These are phyloP conservation scores for Aphrophora alni DNA, from an alignment of 2,888 invertebrate species.

Conservation along the genomic window DNA sequence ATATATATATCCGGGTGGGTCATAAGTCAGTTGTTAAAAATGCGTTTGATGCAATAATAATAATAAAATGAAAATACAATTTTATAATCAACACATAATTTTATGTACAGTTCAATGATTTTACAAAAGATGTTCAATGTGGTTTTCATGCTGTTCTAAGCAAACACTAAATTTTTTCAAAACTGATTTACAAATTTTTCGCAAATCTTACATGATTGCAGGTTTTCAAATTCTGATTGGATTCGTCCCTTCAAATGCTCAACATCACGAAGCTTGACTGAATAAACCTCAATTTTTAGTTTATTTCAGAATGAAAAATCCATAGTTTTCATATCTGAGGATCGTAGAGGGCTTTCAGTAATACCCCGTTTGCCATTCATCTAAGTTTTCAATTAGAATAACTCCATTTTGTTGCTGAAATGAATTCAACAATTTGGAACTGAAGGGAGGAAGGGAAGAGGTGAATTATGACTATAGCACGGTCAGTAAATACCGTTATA, in stretches of 20 bases:
- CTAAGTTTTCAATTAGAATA: conserved; percentile 19
- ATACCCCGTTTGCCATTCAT: conserved; percentile 14
- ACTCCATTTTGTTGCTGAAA: no score
- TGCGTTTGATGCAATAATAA: no score
- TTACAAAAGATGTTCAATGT: conserved; percentile 9
- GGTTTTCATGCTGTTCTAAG: background rate
- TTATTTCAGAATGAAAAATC: conserved; percentile 23
- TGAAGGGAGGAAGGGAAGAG: no score
- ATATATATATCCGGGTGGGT: no score
- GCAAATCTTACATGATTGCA: conserved; percentile 20
- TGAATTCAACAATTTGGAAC: no score
- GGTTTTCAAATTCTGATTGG: conserved; percentile 27
- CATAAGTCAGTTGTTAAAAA: no score
- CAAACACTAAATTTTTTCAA: background rate
- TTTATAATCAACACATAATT: no score
- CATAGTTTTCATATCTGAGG: conserved; percentile 9
- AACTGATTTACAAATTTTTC: conserved; percentile 2
- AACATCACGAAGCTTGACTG: conserved; percentile 28
- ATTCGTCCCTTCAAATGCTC: conserved; percentile 26
- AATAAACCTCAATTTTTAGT: conserved; percentile 23
- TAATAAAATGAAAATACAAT: no score
- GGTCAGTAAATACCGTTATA: no score
- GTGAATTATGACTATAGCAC: no score
- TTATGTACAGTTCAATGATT: background rate
- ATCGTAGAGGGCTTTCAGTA: conserved; percentile 16